These are phyloP conservation scores for Psilopsiagon aymara DNA, from an alignment of 2,113 vertebrate species.

Conservation along the genomic window DNA sequence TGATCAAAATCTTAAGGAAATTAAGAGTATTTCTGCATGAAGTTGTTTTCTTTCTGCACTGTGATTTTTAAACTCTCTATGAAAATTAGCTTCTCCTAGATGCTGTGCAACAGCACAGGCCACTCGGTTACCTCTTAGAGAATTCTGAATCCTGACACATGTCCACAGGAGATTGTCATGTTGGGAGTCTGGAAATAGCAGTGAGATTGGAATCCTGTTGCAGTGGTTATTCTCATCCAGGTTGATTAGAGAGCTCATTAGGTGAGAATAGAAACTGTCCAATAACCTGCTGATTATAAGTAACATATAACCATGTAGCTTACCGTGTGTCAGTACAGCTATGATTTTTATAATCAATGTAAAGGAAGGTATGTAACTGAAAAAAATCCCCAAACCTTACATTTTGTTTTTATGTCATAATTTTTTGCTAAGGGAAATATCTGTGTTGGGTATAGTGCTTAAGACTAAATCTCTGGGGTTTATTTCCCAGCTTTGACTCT, in stretches of 20 bases:
- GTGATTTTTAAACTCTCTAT: neutral
- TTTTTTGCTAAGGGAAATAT: neutral
- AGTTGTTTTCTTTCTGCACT: neutral
- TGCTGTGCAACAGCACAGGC: neutral
- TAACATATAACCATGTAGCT: neutral
- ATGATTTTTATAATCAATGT: neutral
- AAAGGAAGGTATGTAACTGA: neutral
- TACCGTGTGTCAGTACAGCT: neutral
- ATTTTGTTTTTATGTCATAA: neutral
- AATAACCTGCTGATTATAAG: neutral
- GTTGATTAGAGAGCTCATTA: neutral
- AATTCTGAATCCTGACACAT: neutral
- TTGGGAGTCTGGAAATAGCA: neutral
- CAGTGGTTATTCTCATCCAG: neutral
- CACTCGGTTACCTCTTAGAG: neutral
- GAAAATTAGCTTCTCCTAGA: neutral
- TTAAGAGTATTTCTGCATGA: neutral
- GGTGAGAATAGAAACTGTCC: neutral
- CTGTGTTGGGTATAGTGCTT: neutral
- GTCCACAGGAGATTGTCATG: neutral
- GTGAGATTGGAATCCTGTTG: neutral
- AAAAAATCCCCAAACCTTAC: fast-evolving
- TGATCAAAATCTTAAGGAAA: neutral
- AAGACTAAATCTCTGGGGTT: neutral
- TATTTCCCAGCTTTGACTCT: neutral